A percentile compares a stretch with the other conserved stretches of the same genome.
Conservation (phyloP, 1,140 invertebrate species). For the Myzus persicae region DNA sequence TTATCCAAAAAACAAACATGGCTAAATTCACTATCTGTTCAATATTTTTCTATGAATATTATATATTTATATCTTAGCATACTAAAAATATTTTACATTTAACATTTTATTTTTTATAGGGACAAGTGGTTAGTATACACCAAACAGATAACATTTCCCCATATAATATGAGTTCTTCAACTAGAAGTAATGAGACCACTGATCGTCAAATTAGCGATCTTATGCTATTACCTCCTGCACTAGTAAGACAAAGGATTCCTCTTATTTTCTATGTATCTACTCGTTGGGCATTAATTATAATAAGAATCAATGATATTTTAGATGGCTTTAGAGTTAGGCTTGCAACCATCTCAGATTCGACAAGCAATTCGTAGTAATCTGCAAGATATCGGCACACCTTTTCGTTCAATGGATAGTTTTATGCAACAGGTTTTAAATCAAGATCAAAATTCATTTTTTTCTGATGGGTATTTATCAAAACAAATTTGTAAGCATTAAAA, state of each 20-base stretch:
- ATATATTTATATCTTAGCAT: too few species aligned
- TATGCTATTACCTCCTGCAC: conserved; percentile 68
- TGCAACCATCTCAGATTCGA: conserved; percentile 74
- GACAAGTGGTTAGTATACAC: conserved; percentile 48
- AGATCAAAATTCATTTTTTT: neutral
- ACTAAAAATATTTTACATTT: neutral
- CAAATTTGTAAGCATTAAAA: neutral
- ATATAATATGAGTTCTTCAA: neutral
- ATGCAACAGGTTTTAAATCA: conserved; percentile 43
- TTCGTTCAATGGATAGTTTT: conserved; percentile 64
- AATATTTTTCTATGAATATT: too few species aligned
- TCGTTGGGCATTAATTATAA: neutral
- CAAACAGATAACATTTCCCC: neutral
- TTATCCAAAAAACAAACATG: too few species aligned
- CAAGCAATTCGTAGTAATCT: conserved; percentile 70
- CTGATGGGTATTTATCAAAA: conserved; percentile 2
- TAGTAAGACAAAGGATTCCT: conserved; percentile 62
- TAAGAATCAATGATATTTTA: conserved; percentile 60
- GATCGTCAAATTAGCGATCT: conserved; percentile 68
- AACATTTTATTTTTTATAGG: neutral
- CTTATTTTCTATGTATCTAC: neutral
- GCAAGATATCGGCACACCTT: conserved; percentile 69
- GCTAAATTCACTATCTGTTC: too few species aligned
- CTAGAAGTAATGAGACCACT: conserved; percentile 61
- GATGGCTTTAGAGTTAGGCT: conserved; percentile 74